Conservation (phyloP, 2,113 vertebrate species). For the Hydropotes inermis region DNA sequence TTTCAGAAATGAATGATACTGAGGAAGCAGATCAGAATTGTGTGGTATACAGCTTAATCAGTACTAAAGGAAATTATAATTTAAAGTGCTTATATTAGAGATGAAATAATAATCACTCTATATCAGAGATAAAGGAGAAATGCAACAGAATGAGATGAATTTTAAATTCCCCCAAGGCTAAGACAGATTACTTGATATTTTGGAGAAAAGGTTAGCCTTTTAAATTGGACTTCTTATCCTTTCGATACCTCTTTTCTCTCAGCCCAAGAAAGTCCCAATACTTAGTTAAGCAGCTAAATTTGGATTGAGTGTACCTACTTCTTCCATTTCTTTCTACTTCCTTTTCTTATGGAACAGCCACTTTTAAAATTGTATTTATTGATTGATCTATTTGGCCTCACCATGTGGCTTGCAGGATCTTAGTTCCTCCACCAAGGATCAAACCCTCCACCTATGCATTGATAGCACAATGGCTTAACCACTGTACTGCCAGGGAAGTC, state of each 20-base stretch:
- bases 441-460: background rate
- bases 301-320: background rate
- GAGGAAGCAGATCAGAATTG: background rate
- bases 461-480: background rate
- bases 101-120: background rate
- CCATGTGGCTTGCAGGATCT: background rate
- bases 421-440: background rate
- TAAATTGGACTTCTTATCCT: background rate
- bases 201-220: background rate
- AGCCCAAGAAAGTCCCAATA: background rate
- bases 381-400: background rate
- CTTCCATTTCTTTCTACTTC: background rate
- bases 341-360: background rate
- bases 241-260: background rate
- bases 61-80: background rate
- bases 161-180: background rate
- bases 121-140: background rate
- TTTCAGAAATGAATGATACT: background rate
- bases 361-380: background rate
- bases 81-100: background rate
- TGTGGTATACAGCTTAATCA: background rate
- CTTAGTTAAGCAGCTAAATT: background rate
- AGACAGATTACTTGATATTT: background rate
- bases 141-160: background rate
- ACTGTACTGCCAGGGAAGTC: background rate